Evolutionary conservation across 2,797 vertebrate species (phyloP).

Genomic region (Chaunax sp.): DNA sequence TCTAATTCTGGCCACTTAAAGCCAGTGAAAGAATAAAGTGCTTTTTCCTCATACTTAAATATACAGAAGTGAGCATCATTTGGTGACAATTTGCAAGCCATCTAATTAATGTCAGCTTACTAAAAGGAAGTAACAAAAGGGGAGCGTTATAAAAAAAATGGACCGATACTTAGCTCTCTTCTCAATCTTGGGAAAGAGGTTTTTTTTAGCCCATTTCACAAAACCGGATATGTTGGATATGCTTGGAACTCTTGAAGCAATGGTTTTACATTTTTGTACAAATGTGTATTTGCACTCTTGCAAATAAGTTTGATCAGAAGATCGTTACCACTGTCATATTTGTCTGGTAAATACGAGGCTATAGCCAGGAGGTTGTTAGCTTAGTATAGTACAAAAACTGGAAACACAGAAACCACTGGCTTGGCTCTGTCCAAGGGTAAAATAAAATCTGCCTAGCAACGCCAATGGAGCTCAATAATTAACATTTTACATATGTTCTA

Average conservation of each 20-base stretch:
- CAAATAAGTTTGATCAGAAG: neutral
- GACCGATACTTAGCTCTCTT: conserved; percentile 14
- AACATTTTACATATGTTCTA: too few species aligned
- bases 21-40: conserved; percentile 25
- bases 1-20: conserved; percentile 33
- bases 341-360: neutral
- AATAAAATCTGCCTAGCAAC: neutral
- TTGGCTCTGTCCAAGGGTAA: neutral
- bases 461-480: neutral
- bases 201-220: conserved; percentile 5
- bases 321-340: neutral
- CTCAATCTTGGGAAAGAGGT: neutral
- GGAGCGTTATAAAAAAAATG: conserved; percentile 16
- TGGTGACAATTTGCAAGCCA: conserved; percentile 43
- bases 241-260: neutral
- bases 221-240: conserved; percentile 6
- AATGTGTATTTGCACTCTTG: neutral
- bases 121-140: conserved; percentile 36
- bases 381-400: conserved; percentile 2
- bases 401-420: neutral
- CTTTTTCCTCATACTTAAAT: conserved; percentile 15
- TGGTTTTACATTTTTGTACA: neutral
- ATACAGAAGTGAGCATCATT: conserved; percentile 34
- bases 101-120: conserved; percentile 48
- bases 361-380: neutral